Evolutionary conservation across 2,888 invertebrate species (phyloP).

Genomic region (Blastobasis lacticolella): DNA sequence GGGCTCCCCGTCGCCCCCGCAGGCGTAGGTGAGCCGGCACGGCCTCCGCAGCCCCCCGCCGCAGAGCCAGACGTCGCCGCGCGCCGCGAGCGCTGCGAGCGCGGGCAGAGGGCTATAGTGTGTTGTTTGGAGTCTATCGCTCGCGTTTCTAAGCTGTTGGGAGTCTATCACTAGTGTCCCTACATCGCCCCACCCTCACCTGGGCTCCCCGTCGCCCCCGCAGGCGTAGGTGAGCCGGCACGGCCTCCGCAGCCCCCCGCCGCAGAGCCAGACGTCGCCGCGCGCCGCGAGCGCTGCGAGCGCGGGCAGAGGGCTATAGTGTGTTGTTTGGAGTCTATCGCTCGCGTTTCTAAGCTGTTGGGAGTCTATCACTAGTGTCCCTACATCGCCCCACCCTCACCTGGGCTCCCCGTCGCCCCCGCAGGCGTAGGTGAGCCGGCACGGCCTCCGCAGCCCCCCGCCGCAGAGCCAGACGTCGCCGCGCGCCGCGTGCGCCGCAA

Average conservation of each 20-base stretch:
- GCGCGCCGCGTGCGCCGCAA: slow-evolving; percentile 92
- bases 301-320: slow-evolving; percentile 48
- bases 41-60: slow-evolving; percentile 48
- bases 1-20: slow-evolving; percentile 49
- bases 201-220: slow-evolving; percentile 45
- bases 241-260: slow-evolving; percentile 44
- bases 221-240: slow-evolving; percentile 60
- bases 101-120: no score
- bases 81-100: slow-evolving; percentile 91
- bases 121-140: no score
- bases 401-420: slow-evolving; percentile 49
- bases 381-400: slow-evolving; percentile 23
- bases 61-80: slow-evolving; percentile 93
- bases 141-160: no score
- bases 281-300: slow-evolving; percentile 92
- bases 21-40: slow-evolving; percentile 58
- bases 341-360: no score
- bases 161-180: no score
- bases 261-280: slow-evolving; percentile 92
- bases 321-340: no score
- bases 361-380: no score
- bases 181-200: slow-evolving; percentile 30
- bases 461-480: slow-evolving; percentile 92
- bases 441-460: slow-evolving; percentile 42
- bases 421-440: slow-evolving; percentile 59